Conservation (phyloP, 2,888 invertebrate species). For the Apotomis turbidana region DNA sequence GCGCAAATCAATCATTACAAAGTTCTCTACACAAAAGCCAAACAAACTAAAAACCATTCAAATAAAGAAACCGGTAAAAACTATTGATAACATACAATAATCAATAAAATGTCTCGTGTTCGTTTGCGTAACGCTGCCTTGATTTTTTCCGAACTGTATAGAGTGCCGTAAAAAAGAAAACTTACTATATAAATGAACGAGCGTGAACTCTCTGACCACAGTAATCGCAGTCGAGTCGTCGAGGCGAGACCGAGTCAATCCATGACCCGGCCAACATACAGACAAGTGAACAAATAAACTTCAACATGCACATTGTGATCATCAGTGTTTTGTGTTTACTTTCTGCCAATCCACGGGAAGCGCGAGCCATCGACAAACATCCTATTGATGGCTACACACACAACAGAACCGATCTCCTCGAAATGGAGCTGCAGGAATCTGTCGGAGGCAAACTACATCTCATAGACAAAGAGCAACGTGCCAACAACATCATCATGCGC, state of each 20-base stretch:
- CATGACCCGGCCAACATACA: slow-evolving; percentile 33
- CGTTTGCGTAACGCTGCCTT: slow-evolving; percentile 35
- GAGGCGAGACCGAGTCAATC: slow-evolving; percentile 31
- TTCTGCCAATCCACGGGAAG: slow-evolving; percentile 46
- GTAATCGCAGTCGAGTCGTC: slow-evolving; percentile 36
- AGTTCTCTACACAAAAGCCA: background rate
- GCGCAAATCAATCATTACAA: background rate
- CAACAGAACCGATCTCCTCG: slow-evolving; percentile 56
- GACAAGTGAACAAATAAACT: slow-evolving; percentile 27
- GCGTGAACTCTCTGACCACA: slow-evolving; percentile 22
- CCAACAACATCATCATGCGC: slow-evolving; percentile 83
- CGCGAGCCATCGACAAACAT: slow-evolving; percentile 46
- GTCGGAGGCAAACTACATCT: slow-evolving; percentile 80
- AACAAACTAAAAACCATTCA: background rate
- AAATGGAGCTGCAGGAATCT: slow-evolving; percentile 70
- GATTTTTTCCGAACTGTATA: slow-evolving; percentile 22
- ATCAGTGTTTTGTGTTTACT: slow-evolving; percentile 49
- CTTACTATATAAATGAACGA: slow-evolving; percentile 35
- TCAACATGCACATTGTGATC: slow-evolving; percentile 46
- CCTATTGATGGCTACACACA: slow-evolving; percentile 51
- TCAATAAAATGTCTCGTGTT: slow-evolving; percentile 20
- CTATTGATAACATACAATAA: background rate
- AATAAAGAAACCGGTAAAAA: background rate
- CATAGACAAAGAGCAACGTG: slow-evolving; percentile 73
- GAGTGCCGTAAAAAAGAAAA: slow-evolving; percentile 21